phyloP scores from a whole-genome alignment of 2,797 vertebrate species.

The Semaprochilodus insignis region DNA sequence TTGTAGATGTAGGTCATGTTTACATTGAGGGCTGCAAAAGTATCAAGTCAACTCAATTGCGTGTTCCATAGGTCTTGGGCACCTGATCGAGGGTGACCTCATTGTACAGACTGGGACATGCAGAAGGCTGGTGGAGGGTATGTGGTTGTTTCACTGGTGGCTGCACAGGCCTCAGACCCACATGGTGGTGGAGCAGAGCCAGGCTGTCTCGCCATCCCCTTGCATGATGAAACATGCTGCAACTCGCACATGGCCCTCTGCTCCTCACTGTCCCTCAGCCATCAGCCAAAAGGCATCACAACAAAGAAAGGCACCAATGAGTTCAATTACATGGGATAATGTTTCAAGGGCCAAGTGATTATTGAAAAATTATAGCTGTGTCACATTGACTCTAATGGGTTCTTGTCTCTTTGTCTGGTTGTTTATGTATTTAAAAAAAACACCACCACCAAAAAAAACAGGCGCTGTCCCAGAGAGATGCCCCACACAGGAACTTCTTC shows the following conservation, averaged over 20 bases:
- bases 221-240: slow-evolving; percentile 75
- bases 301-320: slow-evolving; percentile 37
- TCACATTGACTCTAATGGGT: neutral
- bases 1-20: slow-evolving; percentile 18
- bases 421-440: slow-evolving; percentile 12
- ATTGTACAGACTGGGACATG: neutral
- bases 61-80: slow-evolving; percentile 3
- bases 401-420: slow-evolving; percentile 40
- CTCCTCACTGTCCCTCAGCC: slow-evolving; percentile 40
- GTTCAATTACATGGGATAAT: slow-evolving; percentile 38
- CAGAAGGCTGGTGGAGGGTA: slow-evolving; percentile 49
- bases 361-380: slow-evolving; percentile 22
- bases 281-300: slow-evolving; percentile 40
- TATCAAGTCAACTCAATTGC: slow-evolving; percentile 3
- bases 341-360: neutral
- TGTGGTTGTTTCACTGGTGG: slow-evolving; percentile 39
- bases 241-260: slow-evolving; percentile 61
- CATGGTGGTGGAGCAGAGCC: slow-evolving; percentile 63
- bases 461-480: slow-evolving; percentile 92
- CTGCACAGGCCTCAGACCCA: slow-evolving; percentile 54
- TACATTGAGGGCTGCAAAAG: slow-evolving; percentile 7
- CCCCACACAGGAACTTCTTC: slow-evolving; percentile 94
- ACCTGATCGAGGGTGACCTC: slow-evolving; percentile 47
- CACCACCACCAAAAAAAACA: slow-evolving; percentile 59
- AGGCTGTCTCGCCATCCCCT: slow-evolving; percentile 61